These are phyloP conservation scores for Gymnothorax reevesii DNA, from an alignment of 2,797 vertebrate species.

Conservation along the genomic window DNA sequence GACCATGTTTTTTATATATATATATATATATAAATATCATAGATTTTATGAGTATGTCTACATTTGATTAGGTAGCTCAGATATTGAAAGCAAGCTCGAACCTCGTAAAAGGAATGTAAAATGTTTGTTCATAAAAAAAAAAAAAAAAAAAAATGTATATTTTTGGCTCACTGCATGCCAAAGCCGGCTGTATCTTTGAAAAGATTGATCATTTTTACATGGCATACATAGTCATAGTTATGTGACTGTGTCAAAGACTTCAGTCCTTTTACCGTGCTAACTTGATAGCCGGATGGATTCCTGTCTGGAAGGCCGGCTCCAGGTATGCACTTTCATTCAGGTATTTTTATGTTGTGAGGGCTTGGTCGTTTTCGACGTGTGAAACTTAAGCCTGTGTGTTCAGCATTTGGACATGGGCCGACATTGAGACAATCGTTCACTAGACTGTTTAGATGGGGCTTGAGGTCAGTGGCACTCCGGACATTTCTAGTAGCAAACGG, in stretches of 20 bases:
- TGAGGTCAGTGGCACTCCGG: background rate
- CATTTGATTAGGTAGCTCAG: constrained; percentile 63
- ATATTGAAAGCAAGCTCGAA: constrained; percentile 51
- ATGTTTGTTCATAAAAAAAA: constrained; percentile 54
- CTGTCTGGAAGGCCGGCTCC: background rate
- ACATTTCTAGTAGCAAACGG: background rate
- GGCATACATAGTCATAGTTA: constrained; percentile 29
- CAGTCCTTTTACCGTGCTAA: constrained; percentile 1
- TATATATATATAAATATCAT: constrained; percentile 47
- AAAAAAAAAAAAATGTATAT: constrained; percentile 43
- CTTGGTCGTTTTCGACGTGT: background rate
- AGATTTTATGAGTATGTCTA: constrained; percentile 63
- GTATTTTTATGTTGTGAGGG: constrained; percentile 24
- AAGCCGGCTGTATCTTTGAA: constrained; percentile 51
- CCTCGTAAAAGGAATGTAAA: constrained; percentile 58
- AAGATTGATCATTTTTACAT: constrained; percentile 33
- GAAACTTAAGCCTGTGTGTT: background rate
- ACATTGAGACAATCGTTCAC: constrained; percentile 16
- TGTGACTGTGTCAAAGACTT: constrained; percentile 19
- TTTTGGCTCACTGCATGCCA: constrained; percentile 53
- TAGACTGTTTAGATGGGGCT: background rate
- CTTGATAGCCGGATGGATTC: background rate
- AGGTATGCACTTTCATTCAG: constrained; percentile 15
- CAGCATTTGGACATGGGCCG: background rate
- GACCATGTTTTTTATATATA: constrained; percentile 54